These are phyloP conservation scores for Tapera naevia DNA, from an alignment of 2,797 vertebrate species.

Conservation along the genomic window DNA sequence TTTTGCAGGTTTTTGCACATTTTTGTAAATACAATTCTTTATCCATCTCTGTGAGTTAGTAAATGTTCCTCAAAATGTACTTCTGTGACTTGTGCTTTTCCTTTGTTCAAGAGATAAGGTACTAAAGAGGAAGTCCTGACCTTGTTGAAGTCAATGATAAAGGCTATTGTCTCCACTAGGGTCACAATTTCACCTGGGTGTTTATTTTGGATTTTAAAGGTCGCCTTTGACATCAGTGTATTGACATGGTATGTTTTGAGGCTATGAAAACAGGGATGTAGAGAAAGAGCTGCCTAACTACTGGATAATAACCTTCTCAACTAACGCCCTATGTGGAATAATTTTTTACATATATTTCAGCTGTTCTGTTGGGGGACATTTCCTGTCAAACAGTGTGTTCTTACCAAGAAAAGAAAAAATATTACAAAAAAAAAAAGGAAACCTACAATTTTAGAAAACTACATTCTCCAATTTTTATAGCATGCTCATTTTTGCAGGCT, in stretches of 20 bases:
- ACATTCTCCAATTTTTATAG: background rate
- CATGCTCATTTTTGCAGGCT: constrained; percentile 21
- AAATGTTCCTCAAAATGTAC: background rate
- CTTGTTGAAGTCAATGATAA: background rate
- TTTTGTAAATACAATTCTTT: background rate
- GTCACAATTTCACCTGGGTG: constrained; percentile 50
- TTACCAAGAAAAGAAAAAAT: background rate
- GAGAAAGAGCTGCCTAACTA: constrained; percentile 1
- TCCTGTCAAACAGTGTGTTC: constrained; percentile 16
- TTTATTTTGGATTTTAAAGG: constrained; percentile 48
- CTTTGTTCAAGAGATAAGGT: background rate
- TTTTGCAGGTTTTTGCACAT: background rate
- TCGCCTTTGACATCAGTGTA: background rate
- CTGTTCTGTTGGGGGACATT: background rate
- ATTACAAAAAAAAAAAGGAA: background rate
- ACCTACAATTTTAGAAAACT: constrained; percentile 6
- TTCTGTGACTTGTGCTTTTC: background rate
- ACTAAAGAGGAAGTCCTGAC: constrained; percentile 29
- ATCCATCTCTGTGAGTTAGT: background rate
- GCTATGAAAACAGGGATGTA: constrained; percentile 51
- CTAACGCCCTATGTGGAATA: background rate
- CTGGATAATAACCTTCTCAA: constrained; percentile 21
- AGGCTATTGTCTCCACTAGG: background rate
- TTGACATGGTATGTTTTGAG: constrained; percentile 15
- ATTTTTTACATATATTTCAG: background rate